These are phyloP conservation scores for Athalia rosae DNA, from an alignment of 2,888 invertebrate species.

Conservation along the genomic window DNA sequence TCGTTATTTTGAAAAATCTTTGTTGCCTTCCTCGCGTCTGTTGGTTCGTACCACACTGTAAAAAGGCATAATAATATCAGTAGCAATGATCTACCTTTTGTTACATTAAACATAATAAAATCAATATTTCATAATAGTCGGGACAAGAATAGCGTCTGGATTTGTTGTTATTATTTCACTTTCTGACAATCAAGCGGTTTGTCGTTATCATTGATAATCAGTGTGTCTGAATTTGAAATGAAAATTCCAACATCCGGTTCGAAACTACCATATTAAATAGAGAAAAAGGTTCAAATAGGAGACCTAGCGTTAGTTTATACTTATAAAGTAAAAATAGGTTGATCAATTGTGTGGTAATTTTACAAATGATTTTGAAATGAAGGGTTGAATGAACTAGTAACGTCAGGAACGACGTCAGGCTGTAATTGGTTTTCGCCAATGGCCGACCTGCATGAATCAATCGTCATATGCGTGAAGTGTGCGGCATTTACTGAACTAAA, in stretches of 20 bases:
- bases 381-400: not conserved
- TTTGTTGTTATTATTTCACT: not conserved
- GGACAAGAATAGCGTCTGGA: too few species aligned
- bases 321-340: not conserved
- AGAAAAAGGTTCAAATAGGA: not conserved
- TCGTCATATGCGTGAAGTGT: slow-evolving; percentile 27
- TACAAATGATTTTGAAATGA: too few species aligned
- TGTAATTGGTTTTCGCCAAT: slow-evolving; percentile 30
- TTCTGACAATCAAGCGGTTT: not conserved
- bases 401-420: slow-evolving; percentile 30
- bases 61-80: slow-evolving; percentile 65
- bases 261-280: slow-evolving; percentile 2
- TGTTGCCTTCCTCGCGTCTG: slow-evolving; percentile 85
- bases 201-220: not conserved
- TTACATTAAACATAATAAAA: not conserved
- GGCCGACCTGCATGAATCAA: slow-evolving; percentile 36
- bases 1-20: slow-evolving; percentile 78
- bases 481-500: not conserved
- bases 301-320: not conserved
- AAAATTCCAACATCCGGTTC: slow-evolving; percentile 31
- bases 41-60: slow-evolving; percentile 93
- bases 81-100: not conserved
- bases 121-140: too few species aligned
- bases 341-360: too few species aligned
- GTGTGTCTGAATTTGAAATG: slow-evolving; percentile 11